phyloP scores from a whole-genome alignment of 2,797 vertebrate genomes.

The Naso thynnoides region DNA sequence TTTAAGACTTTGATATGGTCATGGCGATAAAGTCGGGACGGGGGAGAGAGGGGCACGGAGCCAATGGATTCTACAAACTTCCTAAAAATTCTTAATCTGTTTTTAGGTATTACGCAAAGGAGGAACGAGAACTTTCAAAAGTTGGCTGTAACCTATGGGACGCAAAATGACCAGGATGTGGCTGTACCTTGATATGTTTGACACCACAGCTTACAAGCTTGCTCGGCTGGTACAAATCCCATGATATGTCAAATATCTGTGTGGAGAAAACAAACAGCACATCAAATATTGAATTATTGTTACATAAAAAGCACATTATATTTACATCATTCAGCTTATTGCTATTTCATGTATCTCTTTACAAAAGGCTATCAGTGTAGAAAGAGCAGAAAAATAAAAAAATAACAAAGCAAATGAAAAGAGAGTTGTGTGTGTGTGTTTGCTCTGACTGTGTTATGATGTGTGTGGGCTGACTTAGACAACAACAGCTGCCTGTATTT shows the following conservation, averaged over 20 bases:
- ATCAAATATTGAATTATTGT: constrained; percentile 25
- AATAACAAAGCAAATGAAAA: constrained; percentile 21
- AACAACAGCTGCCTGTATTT: constrained; percentile 68
- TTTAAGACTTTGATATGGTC: constrained; percentile 71
- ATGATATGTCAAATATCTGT: constrained; percentile 99
- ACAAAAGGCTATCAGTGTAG: neutral
- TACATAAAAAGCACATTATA: constrained; percentile 12
- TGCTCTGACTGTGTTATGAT: constrained; percentile 34
- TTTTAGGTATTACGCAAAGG: constrained; percentile 62
- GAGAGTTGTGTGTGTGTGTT: constrained; percentile 23
- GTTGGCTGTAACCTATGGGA: constrained; percentile 4
- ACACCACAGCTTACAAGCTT: constrained; percentile 99
- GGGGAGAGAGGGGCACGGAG: constrained; percentile 22
- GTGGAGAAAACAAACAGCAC: constrained; percentile 55
- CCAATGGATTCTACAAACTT: constrained; percentile 30
- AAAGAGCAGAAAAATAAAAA: neutral
- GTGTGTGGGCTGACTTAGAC: constrained; percentile 63
- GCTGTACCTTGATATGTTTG: constrained; percentile 98
- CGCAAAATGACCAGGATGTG: constrained; percentile 45
- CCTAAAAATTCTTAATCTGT: constrained; percentile 43
- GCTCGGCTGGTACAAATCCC: constrained; percentile 98
- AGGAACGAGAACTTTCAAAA: constrained; percentile 11
- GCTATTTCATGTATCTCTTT: neutral
- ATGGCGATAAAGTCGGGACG: constrained; percentile 53
- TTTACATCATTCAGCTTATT: neutral